Evolutionary conservation across 2,797 vertebrate species (phyloP), one percentile per base, ranked within the genome.

Genomic region (Acanthornis magna): DNA sequence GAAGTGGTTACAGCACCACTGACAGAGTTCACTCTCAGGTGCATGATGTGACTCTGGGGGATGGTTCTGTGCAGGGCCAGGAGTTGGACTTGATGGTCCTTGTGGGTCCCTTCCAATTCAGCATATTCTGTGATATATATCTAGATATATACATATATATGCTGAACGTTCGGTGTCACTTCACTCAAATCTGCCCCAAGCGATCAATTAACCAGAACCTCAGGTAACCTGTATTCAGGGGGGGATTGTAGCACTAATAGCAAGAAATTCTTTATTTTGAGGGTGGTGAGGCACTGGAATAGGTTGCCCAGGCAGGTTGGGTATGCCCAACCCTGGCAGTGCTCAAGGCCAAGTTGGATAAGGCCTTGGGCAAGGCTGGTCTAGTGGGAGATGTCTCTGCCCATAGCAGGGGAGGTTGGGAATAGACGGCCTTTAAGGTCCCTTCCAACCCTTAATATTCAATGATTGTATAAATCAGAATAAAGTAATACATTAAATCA

Each of bases 81-180:
- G 36, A 32, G 21, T 2, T 25, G 27, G 43, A 30, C 27, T 38
- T 0, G 0, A 21, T 21, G 36, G 51, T 42, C 23, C 14, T 42
- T 30, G 27, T 27, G 18, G 7, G 11, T 42, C 4, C 36, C 21
- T 50, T 75, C 36, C 29, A 75, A 50, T 13, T 50, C 29, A 40
- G 17, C 12, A n/a, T 40, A 75, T n/a, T 61, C n/a, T 36, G n/a
- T 36, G 26, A 20, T 9, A 26, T 11, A 38, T 18, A 27, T 13
- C 19, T 5, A 60, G 5, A 30, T 11, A 61, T 14, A 40, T 27
- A 38, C 34, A 13, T 20, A 29, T 14, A 30, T 36, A 36, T 50
- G 11, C 22, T 75, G 29, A 19, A n/a, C 13, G 21, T 27, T 61
- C 36, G 51, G 11, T 16, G 23, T 26, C 36, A 16, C 34, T 40